These are phyloP conservation scores for Mustelus asterias DNA, from an alignment of 2,113 vertebrate species.

Conservation along the genomic window DNA sequence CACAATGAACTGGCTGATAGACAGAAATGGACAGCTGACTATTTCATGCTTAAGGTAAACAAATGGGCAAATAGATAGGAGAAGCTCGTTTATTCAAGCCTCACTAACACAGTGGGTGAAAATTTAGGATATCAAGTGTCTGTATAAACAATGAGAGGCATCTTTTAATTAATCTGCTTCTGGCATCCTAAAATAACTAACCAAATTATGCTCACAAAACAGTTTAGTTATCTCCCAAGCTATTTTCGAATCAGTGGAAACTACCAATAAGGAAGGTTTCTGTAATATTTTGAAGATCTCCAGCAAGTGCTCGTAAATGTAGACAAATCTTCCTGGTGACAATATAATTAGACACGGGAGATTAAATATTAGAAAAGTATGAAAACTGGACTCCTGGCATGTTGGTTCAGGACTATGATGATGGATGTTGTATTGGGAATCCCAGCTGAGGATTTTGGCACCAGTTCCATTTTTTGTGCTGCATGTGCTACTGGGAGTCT, in stretches of 20 bases:
- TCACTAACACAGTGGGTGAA: neutral
- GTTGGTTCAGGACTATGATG: neutral
- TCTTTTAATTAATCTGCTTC: neutral
- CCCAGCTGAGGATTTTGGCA: neutral
- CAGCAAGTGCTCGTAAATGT: neutral
- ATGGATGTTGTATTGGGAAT: neutral
- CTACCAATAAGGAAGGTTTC: neutral
- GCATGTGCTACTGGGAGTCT: neutral
- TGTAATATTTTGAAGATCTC: neutral
- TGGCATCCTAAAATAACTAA: neutral
- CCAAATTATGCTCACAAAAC: neutral
- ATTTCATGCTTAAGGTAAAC: neutral
- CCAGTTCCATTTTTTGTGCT: neutral
- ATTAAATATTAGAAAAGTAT: neutral
- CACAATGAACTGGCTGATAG: neutral
- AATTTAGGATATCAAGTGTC: neutral
- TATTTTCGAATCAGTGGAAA: neutral
- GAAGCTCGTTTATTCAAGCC: neutral
- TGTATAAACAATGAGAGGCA: neutral
- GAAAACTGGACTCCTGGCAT: neutral
- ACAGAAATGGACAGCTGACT: neutral
- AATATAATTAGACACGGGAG: conserved; percentile 19
- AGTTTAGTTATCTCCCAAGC: neutral
- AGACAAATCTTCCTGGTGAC: neutral
- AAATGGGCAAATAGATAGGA: neutral